Evolutionary conservation across 2,888 invertebrate genomes (phyloP), one percentile per base, ranked within the genome.

Genomic region (Nyleta sp.): DNA sequence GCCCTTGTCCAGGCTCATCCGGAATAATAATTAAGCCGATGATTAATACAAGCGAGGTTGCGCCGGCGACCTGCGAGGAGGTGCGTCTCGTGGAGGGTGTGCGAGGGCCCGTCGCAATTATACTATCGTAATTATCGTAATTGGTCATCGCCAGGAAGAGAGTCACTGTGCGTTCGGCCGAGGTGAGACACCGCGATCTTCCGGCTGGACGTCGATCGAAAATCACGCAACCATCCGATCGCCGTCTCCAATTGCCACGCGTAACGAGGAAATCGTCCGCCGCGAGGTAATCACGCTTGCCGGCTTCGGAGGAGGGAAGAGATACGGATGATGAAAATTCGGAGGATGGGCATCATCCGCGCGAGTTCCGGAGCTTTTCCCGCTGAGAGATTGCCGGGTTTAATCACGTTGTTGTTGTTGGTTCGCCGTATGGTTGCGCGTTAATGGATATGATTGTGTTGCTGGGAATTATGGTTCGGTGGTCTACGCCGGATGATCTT

Each of bases 101-200:
- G 55, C 28, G 64, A 42, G 59, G 57, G 70, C 76, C 62, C 60
- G 59, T 46, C 52, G 84, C 84, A 84, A 86, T 85, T 86, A 76
- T 85, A 71, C 80, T 65, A 84, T 85, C 86, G 86, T 85, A 86
- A 86, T 86, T 86, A 86, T 85, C 81, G 83, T 86, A 86, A 86
- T 86, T 85, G 84, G 82, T 81, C 74, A 83, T 85, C 83, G 74
- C 81, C 77, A 80, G 78, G 81, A 80, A 84, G 80, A 84, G 80
- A 85, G 81, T 83, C 80, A 78, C 83, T 82, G 80, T 80, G 82
- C 82, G 81, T 73, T 81, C 80, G 82, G 84, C 80, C 83, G 83
- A 78, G 84, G 81, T 84, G 73, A 77, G 83, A 86, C 82, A n/a
- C n/a, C n/a, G n/a, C 81, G 85, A 85, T 85, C 84, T 85, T 85